Evolutionary conservation across 2,113 vertebrate species (phyloP), one percentile per base, ranked within the genome.

Genomic region (Psilopsiagon aymara): DNA sequence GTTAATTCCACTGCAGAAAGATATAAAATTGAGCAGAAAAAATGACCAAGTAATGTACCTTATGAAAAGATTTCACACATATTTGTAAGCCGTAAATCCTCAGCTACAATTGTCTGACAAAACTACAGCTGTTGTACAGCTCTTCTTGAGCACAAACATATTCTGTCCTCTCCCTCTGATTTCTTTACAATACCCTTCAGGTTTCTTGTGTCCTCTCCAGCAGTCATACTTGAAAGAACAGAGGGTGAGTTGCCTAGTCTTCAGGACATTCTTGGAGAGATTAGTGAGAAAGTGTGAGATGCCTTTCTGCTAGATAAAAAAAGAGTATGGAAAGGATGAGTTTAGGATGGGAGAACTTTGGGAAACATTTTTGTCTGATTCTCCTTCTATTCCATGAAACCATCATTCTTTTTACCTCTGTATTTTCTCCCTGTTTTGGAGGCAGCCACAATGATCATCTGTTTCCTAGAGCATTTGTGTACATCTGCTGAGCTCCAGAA

Each of bases 101-200:
- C 15, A 47, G 9, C 8, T 71, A 44, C 33, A 70, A 13, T 16
- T 29, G 7, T 35, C 17, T 60, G 60, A 66, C 39, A 80, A 76
- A 90, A 18, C 2, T 12, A 8, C 52, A 93, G 33, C 47, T 84
- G 12, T 29, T 63, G 5, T n/a, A 62, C 41, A 47, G 11, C 1
- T 66, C 29, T 63, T 44, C 71, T 44, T 39, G 23, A 82, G 24
- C 16, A 64, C 5, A 44, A 35, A 78, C 59, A 41, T 1, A 33
- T 85, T 66, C 14, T 43, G n/a, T 2, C 3, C 1, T 5, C 2
- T 2, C 13, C 3, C 6, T 28, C 3, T 9, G 47, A 57, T 37
- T 91, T 68, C 21, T 81, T 66, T 35, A n/a, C 68, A 25, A n/a
- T 12, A 49, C 4, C 11, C 10, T 66, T 76, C 17, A 17, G 7